Base-by-base conservation (phyloP, 2,888 invertebrate species). In the Horisme vitalbata region DNA sequence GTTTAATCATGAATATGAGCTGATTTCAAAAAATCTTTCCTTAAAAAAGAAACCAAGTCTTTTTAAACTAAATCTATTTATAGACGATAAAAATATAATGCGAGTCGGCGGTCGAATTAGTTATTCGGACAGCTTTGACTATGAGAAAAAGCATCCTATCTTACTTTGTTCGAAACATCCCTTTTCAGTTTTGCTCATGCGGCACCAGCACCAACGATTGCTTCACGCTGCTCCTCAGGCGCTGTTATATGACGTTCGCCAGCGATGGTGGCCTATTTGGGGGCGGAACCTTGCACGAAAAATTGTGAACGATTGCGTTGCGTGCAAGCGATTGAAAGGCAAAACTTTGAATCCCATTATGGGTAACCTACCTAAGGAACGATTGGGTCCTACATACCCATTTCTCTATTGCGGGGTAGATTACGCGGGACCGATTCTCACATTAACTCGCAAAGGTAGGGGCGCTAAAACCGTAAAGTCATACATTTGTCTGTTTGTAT, bases 391-490 rank as follows among this genome's bases (percentile, higher is more conserved):
- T 18, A 31, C 31, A 1, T 13, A n/a, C 10, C 23, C 34, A 23
- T 34, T 34, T 14, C 4, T 34, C 23, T 34, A 34, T 13, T 32
- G 32, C 12, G 32, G 32, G 32, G 32, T 32, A 11, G 32, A 32
- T 11, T 32, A 32, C 11, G 32, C 32, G 2, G 32, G 32, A 20
- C 32, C 32, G 6, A 18, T 32, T n/a, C 32, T 32, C 11, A 31
- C 10, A 10, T 31, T 31, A 18, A 33, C 20, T 21, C 20, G 34
- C 23, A 28, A 28, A 41, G 60, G n/a, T 12, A 41, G 60, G n/a
- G 62, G 56, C 2, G 45, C 57, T 27, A 51, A 10, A 20, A 26
- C 53, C 0, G 11, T 41, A 0, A 61, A 63, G 31, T 7, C 6
- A 6, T 28, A 28, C 8, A 8, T 41, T 14, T n/a, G n/a, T n/a